phyloP scores from a whole-genome alignment of 2,797 vertebrate genomes.

The Tenualosa thibaudeaui region DNA sequence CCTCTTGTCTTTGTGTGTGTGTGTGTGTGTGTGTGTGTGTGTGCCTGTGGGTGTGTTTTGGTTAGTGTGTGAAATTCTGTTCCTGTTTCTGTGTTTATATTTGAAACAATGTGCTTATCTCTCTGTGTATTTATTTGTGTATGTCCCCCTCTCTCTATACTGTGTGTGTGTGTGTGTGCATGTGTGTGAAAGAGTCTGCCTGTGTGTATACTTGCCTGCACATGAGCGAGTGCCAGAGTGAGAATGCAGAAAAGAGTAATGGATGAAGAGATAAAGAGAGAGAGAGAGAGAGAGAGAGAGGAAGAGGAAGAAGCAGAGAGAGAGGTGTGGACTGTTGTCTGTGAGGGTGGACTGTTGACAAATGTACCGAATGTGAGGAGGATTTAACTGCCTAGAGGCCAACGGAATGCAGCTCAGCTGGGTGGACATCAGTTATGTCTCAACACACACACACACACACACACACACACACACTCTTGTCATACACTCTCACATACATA shows the following conservation, averaged over 20 bases:
- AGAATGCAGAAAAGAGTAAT: not conserved
- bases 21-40: not conserved
- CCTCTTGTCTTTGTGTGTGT: not conserved
- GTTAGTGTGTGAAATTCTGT: not conserved
- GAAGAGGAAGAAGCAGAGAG: slow-evolving; percentile 37
- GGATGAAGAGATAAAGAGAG: not conserved
- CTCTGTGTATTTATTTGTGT: not conserved
- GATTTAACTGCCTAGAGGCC: slow-evolving; percentile 35
- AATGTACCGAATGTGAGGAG: slow-evolving; percentile 27
- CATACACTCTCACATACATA: not conserved
- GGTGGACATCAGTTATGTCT: not conserved
- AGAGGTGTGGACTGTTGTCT: slow-evolving; percentile 54
- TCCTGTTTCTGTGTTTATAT: not conserved
- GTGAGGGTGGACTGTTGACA: not conserved
- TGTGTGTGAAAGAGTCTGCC: not conserved
- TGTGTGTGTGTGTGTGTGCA: not conserved
- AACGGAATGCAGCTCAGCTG: not conserved
- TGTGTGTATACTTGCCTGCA: not conserved
- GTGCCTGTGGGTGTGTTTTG: not conserved
- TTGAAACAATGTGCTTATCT: not conserved
- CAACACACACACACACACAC: slow-evolving; percentile 41
- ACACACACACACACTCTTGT: slow-evolving; percentile 22
- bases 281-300: slow-evolving; percentile 53
- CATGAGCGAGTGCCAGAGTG: not conserved
- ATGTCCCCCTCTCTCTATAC: too few relatives aligned